These are phyloP conservation scores for Aphelinus certus DNA, from an alignment of 1,140 invertebrate genomes.

Conservation along the genomic window DNA sequence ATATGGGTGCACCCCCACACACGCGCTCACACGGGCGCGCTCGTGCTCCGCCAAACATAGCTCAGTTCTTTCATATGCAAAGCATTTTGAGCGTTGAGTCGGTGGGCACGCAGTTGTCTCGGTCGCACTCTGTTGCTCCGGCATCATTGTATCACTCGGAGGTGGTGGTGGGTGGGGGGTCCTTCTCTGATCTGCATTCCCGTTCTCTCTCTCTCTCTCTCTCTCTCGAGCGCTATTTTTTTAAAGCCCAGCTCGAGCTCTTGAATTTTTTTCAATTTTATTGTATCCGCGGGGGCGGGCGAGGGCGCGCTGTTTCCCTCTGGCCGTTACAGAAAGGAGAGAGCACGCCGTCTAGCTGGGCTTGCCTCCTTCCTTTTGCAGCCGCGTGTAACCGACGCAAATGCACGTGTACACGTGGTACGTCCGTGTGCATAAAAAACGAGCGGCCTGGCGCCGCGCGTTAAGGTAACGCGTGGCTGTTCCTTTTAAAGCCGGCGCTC, in stretches of 20 bases:
- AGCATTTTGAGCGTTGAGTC: conserved; percentile 47
- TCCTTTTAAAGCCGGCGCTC: conserved; percentile 41
- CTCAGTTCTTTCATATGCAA: conserved; percentile 61
- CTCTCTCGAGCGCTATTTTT: background rate
- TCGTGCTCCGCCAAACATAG: conserved; percentile 27
- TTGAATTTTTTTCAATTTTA: conserved; percentile 18
- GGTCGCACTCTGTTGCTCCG: too few relatives aligned
- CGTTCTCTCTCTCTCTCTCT: background rate
- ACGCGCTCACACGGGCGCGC: background rate
- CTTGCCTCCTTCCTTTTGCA: too few relatives aligned
- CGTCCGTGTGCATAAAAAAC: background rate
- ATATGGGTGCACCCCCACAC: too few relatives aligned
- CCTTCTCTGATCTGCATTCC: background rate
- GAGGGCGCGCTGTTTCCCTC: background rate
- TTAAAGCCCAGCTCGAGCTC: background rate
- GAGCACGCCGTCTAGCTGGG: too few relatives aligned
- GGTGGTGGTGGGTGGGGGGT: too few relatives aligned
- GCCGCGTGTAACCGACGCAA: background rate
- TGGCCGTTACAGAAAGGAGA: background rate
- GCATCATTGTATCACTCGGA: too few relatives aligned
- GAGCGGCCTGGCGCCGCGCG: background rate
- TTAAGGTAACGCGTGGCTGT: conserved; percentile 21
- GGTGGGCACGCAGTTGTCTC: too few relatives aligned
- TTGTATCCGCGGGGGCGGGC: conserved; percentile 9
- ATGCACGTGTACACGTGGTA: background rate